Percentiles rank a stretch among this genome's conserved stretches.
Conservation (phyloP, 2,113 vertebrate species). For the Tetrao urogallus region DNA sequence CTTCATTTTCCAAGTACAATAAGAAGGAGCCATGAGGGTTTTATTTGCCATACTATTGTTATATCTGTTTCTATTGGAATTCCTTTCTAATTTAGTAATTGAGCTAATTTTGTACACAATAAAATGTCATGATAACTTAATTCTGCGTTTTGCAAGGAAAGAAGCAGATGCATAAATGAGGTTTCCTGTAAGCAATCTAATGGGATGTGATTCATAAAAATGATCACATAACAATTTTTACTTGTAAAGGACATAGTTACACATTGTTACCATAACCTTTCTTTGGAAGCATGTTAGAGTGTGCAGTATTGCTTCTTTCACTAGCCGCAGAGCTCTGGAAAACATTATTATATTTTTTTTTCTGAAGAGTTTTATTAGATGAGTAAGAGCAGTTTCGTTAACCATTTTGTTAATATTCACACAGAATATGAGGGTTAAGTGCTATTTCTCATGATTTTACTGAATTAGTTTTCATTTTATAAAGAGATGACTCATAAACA, state of each 20-base stretch:
- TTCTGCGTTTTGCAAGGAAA: constrained; percentile 19
- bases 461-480: background rate
- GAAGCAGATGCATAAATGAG: constrained; percentile 12
- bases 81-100: constrained; percentile 23
- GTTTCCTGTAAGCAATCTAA: constrained; percentile 2
- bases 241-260: background rate
- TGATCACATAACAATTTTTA: background rate
- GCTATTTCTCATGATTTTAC: background rate
- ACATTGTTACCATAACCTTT: background rate
- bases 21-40: constrained; percentile 4
- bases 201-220: background rate
- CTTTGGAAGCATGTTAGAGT: background rate
- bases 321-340: background rate
- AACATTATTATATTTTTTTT: background rate
- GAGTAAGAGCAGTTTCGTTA: background rate
- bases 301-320: background rate
- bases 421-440: background rate
- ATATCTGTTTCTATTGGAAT: constrained; percentile 19
- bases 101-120: constrained; percentile 53
- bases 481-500: background rate
- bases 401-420: background rate
- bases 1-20: background rate
- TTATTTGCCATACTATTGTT: constrained; percentile 55
- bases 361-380: background rate
- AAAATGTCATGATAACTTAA: constrained; percentile 47